Percentiles rank a stretch among this genome's conserved stretches.
Evolutionary conservation across 2,797 vertebrate genomes (phyloP).

Genomic region (Ceyx erithaca): DNA sequence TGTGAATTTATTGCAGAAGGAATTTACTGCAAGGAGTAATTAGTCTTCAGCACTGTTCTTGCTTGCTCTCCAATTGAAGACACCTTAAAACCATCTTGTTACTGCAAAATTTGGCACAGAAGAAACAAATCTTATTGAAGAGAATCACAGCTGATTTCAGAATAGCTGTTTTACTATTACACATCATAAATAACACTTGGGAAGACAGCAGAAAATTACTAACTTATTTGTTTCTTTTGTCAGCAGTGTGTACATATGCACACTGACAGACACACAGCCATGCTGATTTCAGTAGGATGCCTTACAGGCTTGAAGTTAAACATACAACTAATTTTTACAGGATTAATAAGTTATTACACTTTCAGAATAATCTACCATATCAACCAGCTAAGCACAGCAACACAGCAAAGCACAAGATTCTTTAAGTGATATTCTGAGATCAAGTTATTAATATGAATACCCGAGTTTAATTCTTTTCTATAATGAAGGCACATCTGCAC

Average conservation of each 20-base stretch:
- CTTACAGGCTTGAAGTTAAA: background rate
- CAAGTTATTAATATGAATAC: background rate
- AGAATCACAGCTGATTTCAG: slow-evolving; percentile 60
- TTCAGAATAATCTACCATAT: background rate
- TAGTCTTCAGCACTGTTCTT: slow-evolving; percentile 61
- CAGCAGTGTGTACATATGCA: background rate
- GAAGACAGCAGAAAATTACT: slow-evolving; percentile 73
- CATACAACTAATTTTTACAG: background rate
- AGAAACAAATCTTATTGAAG: slow-evolving; percentile 38
- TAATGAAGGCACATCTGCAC: background rate
- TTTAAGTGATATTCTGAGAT: background rate
- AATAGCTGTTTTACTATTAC: slow-evolving; percentile 53
- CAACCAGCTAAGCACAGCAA: background rate
- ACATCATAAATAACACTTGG: slow-evolving; percentile 67
- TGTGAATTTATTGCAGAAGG: slow-evolving; percentile 74
- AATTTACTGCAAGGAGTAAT: slow-evolving; percentile 77
- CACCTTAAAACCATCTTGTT: slow-evolving; percentile 67
- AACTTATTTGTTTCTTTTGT: slow-evolving; percentile 51
- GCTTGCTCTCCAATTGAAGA: slow-evolving; percentile 70
- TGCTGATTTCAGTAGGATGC: background rate
- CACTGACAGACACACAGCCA: background rate
- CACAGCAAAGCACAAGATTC: background rate
- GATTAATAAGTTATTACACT: background rate
- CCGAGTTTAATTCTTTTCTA: background rate
- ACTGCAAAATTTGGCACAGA: slow-evolving; percentile 19